phyloP scores from a whole-genome alignment of 1,140 invertebrate genomes.

The Conopomorpha cramerella region DNA sequence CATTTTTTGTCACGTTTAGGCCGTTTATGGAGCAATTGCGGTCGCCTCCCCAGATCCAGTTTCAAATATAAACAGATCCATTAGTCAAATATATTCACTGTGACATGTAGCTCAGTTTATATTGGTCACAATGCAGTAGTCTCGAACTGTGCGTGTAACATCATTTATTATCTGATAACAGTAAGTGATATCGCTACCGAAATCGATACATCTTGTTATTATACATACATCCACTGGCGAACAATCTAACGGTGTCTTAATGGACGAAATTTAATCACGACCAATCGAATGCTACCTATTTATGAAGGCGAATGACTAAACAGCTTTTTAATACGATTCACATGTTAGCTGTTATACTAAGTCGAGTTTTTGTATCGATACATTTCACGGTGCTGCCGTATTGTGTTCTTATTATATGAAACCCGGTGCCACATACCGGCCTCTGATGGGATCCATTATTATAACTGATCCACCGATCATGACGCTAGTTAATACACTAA shows the following conservation, averaged over 20 bases:
- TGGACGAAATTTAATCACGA: conserved; percentile 58
- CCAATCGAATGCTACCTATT: conserved; percentile 57
- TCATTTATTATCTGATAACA: conserved; percentile 25
- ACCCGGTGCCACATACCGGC: conserved; percentile 53
- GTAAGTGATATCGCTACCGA: conserved; percentile 29
- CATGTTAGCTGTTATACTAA: conserved; percentile 56
- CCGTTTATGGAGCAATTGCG: too few species aligned
- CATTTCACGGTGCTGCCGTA: conserved; percentile 57
- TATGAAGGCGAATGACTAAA: conserved; percentile 57
- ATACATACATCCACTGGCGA: conserved; percentile 38
- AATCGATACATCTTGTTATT: too few species aligned
- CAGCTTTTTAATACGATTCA: conserved; percentile 60
- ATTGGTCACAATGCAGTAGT: too few species aligned
- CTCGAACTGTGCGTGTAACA: too few species aligned
- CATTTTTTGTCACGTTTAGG: too few species aligned
- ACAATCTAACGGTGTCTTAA: conserved; percentile 48
- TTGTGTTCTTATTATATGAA: conserved; percentile 59
- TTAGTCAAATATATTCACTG: too few species aligned
- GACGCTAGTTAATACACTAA: too few species aligned
- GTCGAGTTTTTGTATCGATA: conserved; percentile 57
- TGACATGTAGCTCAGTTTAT: too few species aligned
- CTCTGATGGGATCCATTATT: conserved; percentile 55
- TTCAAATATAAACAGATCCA: too few species aligned
- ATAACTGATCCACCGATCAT: conserved; percentile 55
- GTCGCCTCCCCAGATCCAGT: too few species aligned